Evolutionary conservation across 2,888 invertebrate species (phyloP), one percentile per base, ranked within the genome.

Genomic region (Tetragonula carbonaria): DNA sequence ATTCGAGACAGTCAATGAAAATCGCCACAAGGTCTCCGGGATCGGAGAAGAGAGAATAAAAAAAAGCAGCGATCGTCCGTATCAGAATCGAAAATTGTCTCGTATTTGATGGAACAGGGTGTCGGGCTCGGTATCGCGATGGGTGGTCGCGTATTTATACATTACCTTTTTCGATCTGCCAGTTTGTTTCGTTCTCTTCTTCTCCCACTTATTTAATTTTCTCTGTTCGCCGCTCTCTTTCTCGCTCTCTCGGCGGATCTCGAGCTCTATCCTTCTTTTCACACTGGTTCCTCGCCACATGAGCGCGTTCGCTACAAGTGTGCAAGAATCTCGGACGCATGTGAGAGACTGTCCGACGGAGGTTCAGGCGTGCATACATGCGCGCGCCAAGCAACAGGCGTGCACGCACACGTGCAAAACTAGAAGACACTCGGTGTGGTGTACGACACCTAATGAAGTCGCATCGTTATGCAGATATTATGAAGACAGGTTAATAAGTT

Each of bases 81-180:
- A 66, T 75, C 81, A 53, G 74, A 75, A 85, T 84, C 77, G 76
- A 82, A 86, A 86, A 86, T 87, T 81, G 80, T 87, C 85, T 81
- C 74, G 82, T 78, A 76, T 81, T 85, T 77, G 75, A 78, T 59
- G 78, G 78, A 74, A 67, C 76, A 87, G 80, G 88, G 90, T 86
- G 87, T 82, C 76, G 87, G 80, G 73, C 82, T 84, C 82, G 88
- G 86, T 77, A 81, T 87, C 91, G 88, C 89, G 75, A 88, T 91
- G 91, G 93, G 92, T 92, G 92, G 93, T 90, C 92, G 85, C 90
- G 89, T 91, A 88, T 91, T 91, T 88, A 89, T 90, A 91, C 90
- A 90, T 88, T 89, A 89, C 88, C 88, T 89, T 87, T 85, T 85
- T 85, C 85, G 82, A 87, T 87, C 85, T 87, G 85, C 87, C 81